These are phyloP conservation scores for Stichopus chloronotus DNA, from an alignment of 35 echinoderm and acorn worm genomes.

Conservation along the genomic window DNA sequence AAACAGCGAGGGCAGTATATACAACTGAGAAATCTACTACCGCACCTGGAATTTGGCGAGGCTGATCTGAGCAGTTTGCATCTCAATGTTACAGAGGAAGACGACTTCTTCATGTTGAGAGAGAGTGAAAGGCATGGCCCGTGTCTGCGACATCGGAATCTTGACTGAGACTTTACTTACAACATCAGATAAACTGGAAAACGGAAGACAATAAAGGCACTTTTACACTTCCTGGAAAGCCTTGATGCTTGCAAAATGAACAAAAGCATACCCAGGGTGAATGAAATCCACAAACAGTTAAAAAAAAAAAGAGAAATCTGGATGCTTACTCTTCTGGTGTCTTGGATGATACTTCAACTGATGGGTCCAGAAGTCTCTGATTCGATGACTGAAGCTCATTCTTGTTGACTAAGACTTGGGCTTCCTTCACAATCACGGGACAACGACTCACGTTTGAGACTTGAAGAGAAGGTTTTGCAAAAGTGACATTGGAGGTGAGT, in stretches of 20 bases:
- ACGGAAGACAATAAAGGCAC: neutral
- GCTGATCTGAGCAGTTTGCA: slow-evolving; percentile 44
- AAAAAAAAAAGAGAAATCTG: neutral
- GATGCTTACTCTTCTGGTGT: slow-evolving; percentile 41
- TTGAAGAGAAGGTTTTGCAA: neutral
- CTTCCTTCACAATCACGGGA: slow-evolving; percentile 41
- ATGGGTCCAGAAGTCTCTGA: neutral
- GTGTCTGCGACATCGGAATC: slow-evolving; percentile 14
- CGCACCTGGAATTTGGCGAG: slow-evolving; percentile 34
- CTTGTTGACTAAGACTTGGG: slow-evolving; percentile 52
- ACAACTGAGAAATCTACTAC: neutral
- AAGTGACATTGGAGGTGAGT: neutral
- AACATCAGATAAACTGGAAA: slow-evolving; percentile 27
- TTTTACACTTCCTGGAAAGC: neutral
- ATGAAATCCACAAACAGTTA: no score
- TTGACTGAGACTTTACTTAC: slow-evolving; percentile 49
- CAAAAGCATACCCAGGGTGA: neutral
- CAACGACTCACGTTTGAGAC: slow-evolving; percentile 7
- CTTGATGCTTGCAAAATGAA: neutral
- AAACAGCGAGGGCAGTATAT: no score
- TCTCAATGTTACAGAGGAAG: slow-evolving; percentile 41
- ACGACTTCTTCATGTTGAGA: slow-evolving; percentile 20
- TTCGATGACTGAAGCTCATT: slow-evolving; percentile 32
- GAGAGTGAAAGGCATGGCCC: slow-evolving; percentile 39
- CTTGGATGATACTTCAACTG: neutral